These are phyloP conservation scores for Pseudoips prasinana DNA, from an alignment of 2,888 invertebrate genomes.

Conservation along the genomic window DNA sequence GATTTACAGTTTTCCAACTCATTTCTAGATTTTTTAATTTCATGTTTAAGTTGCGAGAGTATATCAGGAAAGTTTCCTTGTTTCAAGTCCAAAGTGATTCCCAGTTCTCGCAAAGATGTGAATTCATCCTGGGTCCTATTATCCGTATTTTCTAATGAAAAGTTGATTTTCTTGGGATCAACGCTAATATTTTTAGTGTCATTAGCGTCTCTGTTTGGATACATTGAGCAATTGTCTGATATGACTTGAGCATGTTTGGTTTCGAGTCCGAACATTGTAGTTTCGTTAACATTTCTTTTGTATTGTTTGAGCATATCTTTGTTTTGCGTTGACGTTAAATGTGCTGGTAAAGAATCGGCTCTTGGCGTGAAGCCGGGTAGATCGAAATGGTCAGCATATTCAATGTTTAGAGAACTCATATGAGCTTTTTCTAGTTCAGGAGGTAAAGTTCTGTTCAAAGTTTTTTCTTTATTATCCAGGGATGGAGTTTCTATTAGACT, in stretches of 20 bases:
- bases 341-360: constrained; percentile 66
- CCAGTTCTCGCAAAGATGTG: constrained; percentile 76
- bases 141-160: constrained; percentile 63
- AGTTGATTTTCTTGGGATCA: constrained; percentile 74
- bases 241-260: constrained; percentile 60
- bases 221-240: constrained; percentile 74
- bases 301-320: constrained; percentile 52
- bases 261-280: constrained; percentile 62
- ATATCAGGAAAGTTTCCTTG: constrained; percentile 73
- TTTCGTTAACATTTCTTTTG: constrained; percentile 73
- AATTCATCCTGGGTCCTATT: constrained; percentile 67
- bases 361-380: constrained; percentile 53
- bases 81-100: constrained; percentile 70
- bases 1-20: constrained; percentile 80
- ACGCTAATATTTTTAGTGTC: constrained; percentile 62
- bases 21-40: constrained; percentile 79
- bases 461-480: constrained; percentile 42
- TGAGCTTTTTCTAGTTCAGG: constrained; percentile 58
- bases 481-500: constrained; percentile 47
- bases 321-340: constrained; percentile 68
- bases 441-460: constrained; percentile 57
- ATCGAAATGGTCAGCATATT: constrained; percentile 58
- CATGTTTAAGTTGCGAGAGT: constrained; percentile 69
- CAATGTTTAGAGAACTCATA: constrained; percentile 66
- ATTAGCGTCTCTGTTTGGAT: constrained; percentile 68